Percentiles rank a stretch among this genome's conserved stretches.
Evolutionary conservation across 1,140 invertebrate genomes (phyloP).

Genomic region (Chironomus tepperi): DNA sequence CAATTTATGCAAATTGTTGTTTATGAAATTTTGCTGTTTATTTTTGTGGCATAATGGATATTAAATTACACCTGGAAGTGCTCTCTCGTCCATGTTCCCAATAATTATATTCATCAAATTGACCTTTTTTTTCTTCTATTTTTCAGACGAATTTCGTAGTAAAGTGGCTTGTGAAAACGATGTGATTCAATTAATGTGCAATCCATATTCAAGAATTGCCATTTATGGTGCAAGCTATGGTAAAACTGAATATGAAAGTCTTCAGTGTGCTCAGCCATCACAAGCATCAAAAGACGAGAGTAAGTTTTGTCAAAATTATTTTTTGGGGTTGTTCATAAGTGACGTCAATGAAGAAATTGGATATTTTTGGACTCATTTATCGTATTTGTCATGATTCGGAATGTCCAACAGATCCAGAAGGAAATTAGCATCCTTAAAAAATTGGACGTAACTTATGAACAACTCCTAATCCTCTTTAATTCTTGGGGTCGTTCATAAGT

Average conservation of each 20-base stretch:
- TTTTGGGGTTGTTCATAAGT: neutral
- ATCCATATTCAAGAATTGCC: slow-evolving; percentile 72
- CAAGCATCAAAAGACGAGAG: slow-evolving; percentile 77
- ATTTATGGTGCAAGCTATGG: slow-evolving; percentile 87
- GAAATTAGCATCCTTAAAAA: too few relatives aligned
- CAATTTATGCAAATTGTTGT: too few relatives aligned
- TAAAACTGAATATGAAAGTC: slow-evolving; percentile 75
- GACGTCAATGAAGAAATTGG: neutral
- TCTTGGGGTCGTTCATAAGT: neutral
- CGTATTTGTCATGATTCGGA: too few relatives aligned
- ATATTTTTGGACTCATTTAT: neutral
- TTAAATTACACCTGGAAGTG: too few relatives aligned
- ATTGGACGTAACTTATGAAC: too few relatives aligned
- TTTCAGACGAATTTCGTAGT: slow-evolving; percentile 81
- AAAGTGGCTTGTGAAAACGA: slow-evolving; percentile 87
- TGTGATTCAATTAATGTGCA: slow-evolving; percentile 69
- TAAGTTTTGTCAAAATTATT: slow-evolving; percentile 52
- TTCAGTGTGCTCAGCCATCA: slow-evolving; percentile 77
- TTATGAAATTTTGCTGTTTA: too few relatives aligned
- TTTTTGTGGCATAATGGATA: too few relatives aligned
- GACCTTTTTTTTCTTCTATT: slow-evolving; percentile 32
- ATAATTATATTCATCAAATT: slow-evolving; percentile 28
- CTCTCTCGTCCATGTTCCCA: too few relatives aligned
- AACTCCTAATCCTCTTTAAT: too few relatives aligned
- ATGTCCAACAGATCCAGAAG: too few relatives aligned